Evolutionary conservation across 1,140 invertebrate species (phyloP).

Genomic region (Lasioglossum albipes): DNA sequence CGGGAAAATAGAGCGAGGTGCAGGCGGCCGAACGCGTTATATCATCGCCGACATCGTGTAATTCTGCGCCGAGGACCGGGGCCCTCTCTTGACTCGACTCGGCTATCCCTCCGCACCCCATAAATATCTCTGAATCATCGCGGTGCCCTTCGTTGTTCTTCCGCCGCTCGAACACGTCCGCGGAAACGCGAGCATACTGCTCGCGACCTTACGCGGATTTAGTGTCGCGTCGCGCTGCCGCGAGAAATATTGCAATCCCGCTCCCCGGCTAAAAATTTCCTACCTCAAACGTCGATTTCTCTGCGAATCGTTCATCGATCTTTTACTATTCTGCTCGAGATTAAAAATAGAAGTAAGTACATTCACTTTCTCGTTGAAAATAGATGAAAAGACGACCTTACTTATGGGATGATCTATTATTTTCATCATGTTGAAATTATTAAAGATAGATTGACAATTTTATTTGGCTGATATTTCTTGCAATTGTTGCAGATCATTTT

Average conservation of each 20-base stretch:
- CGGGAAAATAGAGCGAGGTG: neutral
- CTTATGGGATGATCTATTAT: too few species aligned
- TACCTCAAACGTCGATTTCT: too few species aligned
- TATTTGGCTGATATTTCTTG: too few species aligned
- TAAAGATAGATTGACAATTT: too few species aligned
- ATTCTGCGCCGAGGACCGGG: conserved; percentile 67
- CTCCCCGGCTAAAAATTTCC: neutral
- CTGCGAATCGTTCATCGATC: too few species aligned
- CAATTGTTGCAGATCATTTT: too few species aligned
- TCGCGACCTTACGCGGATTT: conserved; percentile 27
- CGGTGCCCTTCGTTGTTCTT: conserved; percentile 49
- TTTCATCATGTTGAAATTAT: too few species aligned
- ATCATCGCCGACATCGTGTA: conserved; percentile 71
- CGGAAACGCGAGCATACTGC: conserved; percentile 40
- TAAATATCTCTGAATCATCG: conserved; percentile 77
- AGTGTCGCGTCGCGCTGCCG: neutral
- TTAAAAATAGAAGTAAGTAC: too few species aligned
- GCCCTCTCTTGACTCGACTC: conserved; percentile 47
- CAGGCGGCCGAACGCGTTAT: conserved; percentile 57
- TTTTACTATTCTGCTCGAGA: too few species aligned
- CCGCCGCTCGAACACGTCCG: conserved; percentile 37
- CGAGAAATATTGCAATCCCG: conserved; percentile 15
- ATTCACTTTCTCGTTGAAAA: too few species aligned
- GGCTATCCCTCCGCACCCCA: conserved; percentile 67
- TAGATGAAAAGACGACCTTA: too few species aligned